Conservation (phyloP, 2,888 invertebrate genomes). For the Synanthedon formicaeformis region DNA sequence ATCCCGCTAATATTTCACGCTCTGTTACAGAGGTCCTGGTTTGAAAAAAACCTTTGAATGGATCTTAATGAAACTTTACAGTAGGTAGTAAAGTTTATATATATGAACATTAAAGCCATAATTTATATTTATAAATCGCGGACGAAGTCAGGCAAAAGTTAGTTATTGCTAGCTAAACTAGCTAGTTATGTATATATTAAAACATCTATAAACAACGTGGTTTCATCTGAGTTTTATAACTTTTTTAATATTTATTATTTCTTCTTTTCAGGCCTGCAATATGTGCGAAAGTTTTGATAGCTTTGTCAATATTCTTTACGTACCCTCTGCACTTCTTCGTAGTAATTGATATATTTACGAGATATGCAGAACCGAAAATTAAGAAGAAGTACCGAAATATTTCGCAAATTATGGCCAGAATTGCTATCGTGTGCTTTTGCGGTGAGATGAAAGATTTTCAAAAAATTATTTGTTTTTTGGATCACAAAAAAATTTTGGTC, state of each 20-base stretch:
- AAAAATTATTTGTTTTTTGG: neutral
- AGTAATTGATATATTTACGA: constrained; percentile 88
- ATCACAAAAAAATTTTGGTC: no score
- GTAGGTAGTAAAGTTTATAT: no score
- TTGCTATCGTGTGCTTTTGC: constrained; percentile 44
- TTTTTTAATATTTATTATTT: neutral
- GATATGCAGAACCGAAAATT: constrained; percentile 77
- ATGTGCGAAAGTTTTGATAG: constrained; percentile 84
- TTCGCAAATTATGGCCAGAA: constrained; percentile 33
- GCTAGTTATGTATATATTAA: no score
- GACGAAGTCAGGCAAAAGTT: no score
- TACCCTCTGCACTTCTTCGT: constrained; percentile 95
- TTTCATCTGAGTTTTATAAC: neutral
- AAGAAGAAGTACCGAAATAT: constrained; percentile 29
- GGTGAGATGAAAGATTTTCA: constrained; percentile 28
- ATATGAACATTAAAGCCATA: no score
- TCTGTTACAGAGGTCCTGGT: no score
- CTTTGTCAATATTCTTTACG: constrained; percentile 89
- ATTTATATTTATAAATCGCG: no score
- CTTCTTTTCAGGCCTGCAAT: constrained; percentile 75
- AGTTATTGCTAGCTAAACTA: no score
- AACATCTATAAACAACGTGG: no score
- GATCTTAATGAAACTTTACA: no score
- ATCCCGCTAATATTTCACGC: neutral
- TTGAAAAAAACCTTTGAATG: no score